Evolutionary conservation across 1,140 invertebrate species (phyloP).

Genomic region (Steinernema feltiae): DNA sequence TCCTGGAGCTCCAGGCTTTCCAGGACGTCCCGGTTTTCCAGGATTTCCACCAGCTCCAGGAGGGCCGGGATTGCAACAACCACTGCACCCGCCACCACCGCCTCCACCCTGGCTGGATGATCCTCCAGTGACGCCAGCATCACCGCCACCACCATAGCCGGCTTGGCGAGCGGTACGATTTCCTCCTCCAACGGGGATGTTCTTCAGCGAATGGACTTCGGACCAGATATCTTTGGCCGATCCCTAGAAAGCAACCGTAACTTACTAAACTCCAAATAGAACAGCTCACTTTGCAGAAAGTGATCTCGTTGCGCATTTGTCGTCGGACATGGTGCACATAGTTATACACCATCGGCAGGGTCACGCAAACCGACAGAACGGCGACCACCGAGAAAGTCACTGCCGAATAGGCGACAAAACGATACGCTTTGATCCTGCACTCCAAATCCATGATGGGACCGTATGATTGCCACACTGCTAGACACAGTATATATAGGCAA

Average conservation of each 20-base stretch:
- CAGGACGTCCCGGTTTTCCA: conserved; percentile 36
- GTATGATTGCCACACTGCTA: background rate
- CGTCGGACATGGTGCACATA: conserved; percentile 7
- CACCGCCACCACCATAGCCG: background rate
- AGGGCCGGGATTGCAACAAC: conserved; percentile 5
- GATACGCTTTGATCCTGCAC: conserved; percentile 1
- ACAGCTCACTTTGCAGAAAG: background rate
- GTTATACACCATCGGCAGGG: background rate
- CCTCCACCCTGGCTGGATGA: background rate
- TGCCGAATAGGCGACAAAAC: background rate
- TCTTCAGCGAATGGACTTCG: conserved; percentile 1
- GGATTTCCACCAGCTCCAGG: conserved; percentile 17
- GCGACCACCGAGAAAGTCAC: conserved; percentile 1
- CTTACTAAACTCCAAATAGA: background rate
- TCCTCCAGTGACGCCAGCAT: background rate
- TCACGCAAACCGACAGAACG: background rate
- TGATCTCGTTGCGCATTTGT: conserved; percentile 3
- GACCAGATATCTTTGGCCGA: conserved; percentile 1
- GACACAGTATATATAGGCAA: background rate
- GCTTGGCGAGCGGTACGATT: background rate
- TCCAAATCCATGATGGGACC: background rate
- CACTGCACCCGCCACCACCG: background rate
- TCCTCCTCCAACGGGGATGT: background rate
- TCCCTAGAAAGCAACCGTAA: background rate
- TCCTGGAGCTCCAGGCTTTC: conserved; percentile 42